These are phyloP conservation scores for Aeoliscus strigatus DNA, from an alignment of 2,797 vertebrate genomes.

Conservation along the genomic window DNA sequence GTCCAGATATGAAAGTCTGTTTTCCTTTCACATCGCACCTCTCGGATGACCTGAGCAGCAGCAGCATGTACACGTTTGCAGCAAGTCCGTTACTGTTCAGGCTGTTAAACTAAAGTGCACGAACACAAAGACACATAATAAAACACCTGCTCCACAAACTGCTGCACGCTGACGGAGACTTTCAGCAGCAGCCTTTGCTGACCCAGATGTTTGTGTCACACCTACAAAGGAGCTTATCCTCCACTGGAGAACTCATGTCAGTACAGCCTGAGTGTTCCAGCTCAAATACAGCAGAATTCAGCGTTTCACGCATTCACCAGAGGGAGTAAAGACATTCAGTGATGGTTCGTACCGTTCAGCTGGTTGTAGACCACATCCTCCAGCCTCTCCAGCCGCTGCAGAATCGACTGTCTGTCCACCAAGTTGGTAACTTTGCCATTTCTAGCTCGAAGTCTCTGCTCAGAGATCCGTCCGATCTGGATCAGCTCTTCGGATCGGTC, in stretches of 20 bases:
- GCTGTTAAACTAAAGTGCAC: conserved; percentile 41
- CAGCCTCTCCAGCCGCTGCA: conserved; percentile 92
- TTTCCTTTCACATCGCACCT: too few relatives aligned
- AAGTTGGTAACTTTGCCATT: conserved; percentile 81
- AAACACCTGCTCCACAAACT: conserved; percentile 34
- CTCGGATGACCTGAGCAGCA: too few relatives aligned
- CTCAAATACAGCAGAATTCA: too few relatives aligned
- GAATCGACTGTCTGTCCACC: conserved; percentile 89
- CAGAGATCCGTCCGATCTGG: conserved; percentile 83
- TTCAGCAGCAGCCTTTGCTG: conserved; percentile 5
- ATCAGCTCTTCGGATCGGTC: conserved; percentile 89
- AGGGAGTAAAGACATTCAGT: not conserved
- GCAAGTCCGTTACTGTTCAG: conserved; percentile 26
- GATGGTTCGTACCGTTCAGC: conserved; percentile 85
- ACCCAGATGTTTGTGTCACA: conserved; percentile 1
- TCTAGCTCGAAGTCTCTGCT: conserved; percentile 84
- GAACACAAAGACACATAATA: conserved; percentile 19
- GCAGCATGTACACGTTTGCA: conserved; percentile 48
- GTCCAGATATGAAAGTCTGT: conserved; percentile 45
- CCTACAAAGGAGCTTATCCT: not conserved
- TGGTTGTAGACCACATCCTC: conserved; percentile 98
- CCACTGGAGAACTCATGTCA: too few relatives aligned
- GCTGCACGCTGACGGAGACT: conserved; percentile 10
- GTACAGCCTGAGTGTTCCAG: too few relatives aligned
- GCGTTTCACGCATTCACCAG: too few relatives aligned